These are phyloP conservation scores for Periophthalmus magnuspinnatus DNA, from an alignment of 2,797 vertebrate genomes.

Conservation along the genomic window DNA sequence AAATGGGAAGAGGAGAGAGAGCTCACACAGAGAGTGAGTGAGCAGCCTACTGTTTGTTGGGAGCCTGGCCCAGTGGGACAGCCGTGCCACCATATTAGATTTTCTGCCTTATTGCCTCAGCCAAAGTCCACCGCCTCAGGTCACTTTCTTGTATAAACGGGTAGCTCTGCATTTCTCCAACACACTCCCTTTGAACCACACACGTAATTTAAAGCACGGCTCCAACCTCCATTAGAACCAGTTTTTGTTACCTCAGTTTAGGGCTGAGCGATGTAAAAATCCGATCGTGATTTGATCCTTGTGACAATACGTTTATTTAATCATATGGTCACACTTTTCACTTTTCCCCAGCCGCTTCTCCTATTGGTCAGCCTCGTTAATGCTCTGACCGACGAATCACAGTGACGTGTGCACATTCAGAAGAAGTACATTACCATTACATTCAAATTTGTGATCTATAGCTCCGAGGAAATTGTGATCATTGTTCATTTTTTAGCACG, in stretches of 20 bases:
- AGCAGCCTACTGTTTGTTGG: constrained; percentile 43
- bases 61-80: constrained; percentile 57
- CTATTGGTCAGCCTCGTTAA: too few species aligned
- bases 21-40: constrained; percentile 21
- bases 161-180: constrained; percentile 37
- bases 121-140: constrained; percentile 60
- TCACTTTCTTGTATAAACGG: constrained; percentile 47
- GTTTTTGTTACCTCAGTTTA: constrained; percentile 60
- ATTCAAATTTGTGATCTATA: too few species aligned
- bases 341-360: too few species aligned
- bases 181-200: constrained; percentile 32
- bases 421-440: too few species aligned
- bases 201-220: constrained; percentile 60
- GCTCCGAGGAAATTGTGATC: too few species aligned
- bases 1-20: constrained; percentile 11
- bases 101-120: constrained; percentile 71
- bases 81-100: constrained; percentile 67
- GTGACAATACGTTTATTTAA: not conserved
- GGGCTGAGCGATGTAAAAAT: too few species aligned
- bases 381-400: too few species aligned
- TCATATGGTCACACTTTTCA: too few species aligned
- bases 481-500: too few species aligned
- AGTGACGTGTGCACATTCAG: too few species aligned
- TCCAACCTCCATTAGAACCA: constrained; percentile 35
- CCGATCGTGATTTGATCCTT: too few species aligned